phyloP scores from a whole-genome alignment of 2,113 vertebrate genomes.

The Nerophis ophidion region DNA sequence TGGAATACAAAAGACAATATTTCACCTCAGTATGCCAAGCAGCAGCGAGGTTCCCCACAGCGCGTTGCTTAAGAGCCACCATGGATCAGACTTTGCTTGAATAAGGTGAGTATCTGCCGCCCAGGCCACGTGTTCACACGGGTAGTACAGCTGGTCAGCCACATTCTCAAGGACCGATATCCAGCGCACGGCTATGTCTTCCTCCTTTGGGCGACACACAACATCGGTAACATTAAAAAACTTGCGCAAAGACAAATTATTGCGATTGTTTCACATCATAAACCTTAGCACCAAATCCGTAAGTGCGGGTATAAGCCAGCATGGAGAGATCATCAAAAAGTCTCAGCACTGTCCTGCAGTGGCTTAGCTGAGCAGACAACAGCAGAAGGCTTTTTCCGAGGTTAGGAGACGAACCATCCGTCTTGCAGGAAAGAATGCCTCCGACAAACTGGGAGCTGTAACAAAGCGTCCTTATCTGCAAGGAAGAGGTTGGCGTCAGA shows the following conservation, averaged over 20 bases:
- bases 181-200: constrained; percentile 75
- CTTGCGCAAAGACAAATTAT: background rate
- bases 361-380: constrained; percentile 81
- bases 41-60: constrained; percentile 84
- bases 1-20: too few species aligned
- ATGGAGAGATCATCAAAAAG: constrained; percentile 89
- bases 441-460: constrained; percentile 87
- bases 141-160: constrained; percentile 93
- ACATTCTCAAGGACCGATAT: constrained; percentile 82
- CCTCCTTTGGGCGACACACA: constrained; percentile 66
- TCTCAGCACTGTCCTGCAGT: constrained; percentile 83
- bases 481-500: background rate
- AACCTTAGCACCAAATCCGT: constrained; percentile 80
- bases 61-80: constrained; percentile 80
- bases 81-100: constrained; percentile 66
- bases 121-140: constrained; percentile 93
- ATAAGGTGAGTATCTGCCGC: constrained; percentile 80
- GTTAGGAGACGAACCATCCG: constrained; percentile 33
- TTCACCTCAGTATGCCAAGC: constrained; percentile 78
- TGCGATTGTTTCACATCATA: background rate
- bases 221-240: background rate
- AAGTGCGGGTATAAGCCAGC: constrained; percentile 78
- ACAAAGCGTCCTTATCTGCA: constrained; percentile 78
- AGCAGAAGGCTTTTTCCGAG: constrained; percentile 77
- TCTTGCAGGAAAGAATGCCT: constrained; percentile 67